Conservation (phyloP, 2,888 invertebrate species). For the Drosophila monieri region DNA sequence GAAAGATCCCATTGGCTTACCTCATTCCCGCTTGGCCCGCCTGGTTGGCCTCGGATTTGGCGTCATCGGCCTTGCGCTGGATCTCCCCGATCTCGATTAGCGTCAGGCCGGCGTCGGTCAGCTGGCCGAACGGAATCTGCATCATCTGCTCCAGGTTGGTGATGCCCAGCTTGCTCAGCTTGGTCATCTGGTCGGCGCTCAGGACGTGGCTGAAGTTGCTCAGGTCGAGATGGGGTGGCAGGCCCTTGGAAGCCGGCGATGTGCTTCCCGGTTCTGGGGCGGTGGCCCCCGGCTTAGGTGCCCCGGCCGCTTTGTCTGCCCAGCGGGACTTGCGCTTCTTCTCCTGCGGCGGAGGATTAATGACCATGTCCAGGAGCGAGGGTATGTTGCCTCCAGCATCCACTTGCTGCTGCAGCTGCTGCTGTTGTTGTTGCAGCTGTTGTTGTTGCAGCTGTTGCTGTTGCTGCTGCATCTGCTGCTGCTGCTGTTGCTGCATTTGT, state of each 20-base stretch:
- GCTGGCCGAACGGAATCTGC: constrained; percentile 86
- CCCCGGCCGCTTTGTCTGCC: constrained; percentile 66
- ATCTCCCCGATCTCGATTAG: constrained; percentile 87
- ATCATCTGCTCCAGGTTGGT: constrained; percentile 87
- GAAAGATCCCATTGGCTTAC: not conserved
- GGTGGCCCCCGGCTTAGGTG: not conserved
- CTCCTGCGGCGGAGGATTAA: constrained; percentile 79
- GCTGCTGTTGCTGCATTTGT: constrained; percentile 30
- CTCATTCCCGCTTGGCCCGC: not conserved
- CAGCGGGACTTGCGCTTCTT: constrained; percentile 83
- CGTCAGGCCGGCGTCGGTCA: constrained; percentile 87
- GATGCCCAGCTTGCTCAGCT: constrained; percentile 86
- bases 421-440: constrained; percentile 43
- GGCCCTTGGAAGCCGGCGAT: constrained; percentile 30
- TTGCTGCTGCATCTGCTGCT: constrained; percentile 26
- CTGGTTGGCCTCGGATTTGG: constrained; percentile 42
- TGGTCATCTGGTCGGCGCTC: constrained; percentile 86
- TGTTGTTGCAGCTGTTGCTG: constrained; percentile 17
- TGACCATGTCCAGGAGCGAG: constrained; percentile 82
- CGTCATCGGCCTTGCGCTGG: constrained; percentile 85
- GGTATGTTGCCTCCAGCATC: constrained; percentile 66
- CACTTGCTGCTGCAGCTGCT: constrained; percentile 18
- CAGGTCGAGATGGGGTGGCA: constrained; percentile 85
- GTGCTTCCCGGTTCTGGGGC: constrained; percentile 5
- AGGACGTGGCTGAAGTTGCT: constrained; percentile 86